phyloP scores from a whole-genome alignment of 2,797 vertebrate genomes.

The Streptopelia turtur region DNA sequence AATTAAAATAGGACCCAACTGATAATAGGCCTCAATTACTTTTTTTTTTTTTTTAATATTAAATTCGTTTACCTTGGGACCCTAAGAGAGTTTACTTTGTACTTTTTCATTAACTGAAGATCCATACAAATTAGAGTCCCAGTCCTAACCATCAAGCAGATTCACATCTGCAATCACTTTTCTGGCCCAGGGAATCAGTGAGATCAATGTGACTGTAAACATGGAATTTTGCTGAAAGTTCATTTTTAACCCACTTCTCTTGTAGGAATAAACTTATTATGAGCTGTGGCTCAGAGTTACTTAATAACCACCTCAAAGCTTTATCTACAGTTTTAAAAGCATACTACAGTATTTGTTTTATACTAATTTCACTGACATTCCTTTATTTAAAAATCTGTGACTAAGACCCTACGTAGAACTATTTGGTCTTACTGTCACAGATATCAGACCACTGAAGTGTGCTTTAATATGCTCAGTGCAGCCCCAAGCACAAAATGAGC shows the following conservation, averaged over 20 bases:
- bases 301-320: background rate
- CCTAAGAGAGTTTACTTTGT: background rate
- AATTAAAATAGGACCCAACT: background rate
- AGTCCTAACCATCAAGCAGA: background rate
- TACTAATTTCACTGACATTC: background rate
- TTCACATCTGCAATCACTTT: background rate
- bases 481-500: background rate
- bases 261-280: background rate
- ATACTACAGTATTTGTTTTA: background rate
- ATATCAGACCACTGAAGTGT: background rate
- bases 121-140: background rate
- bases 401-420: background rate
- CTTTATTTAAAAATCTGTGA: background rate
- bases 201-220: background rate
- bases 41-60: background rate
- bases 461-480: background rate
- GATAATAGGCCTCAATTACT: background rate
- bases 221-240: background rate
- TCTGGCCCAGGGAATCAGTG: background rate
- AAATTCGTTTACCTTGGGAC: background rate
- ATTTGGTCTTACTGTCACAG: background rate
- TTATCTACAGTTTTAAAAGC: background rate
- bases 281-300: background rate
- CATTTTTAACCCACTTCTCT: background rate
- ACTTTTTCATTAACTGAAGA: background rate